Conservation (phyloP, 2,113 vertebrate genomes). For the Podarcis raffonei region DNA sequence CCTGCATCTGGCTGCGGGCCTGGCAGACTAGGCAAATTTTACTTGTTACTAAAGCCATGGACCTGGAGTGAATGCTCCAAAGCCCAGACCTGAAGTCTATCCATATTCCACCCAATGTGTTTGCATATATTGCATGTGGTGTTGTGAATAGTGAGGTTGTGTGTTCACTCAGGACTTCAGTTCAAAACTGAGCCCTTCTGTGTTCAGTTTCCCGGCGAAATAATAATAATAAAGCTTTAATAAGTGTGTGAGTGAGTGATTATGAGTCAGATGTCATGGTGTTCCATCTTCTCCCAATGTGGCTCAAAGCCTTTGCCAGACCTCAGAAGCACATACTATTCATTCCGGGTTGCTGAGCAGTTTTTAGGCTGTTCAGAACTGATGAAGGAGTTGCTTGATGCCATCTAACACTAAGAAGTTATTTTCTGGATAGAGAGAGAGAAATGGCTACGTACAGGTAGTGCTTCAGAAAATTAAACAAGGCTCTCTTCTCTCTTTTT, state of each 20-base stretch:
- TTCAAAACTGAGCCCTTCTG: slow-evolving; percentile 1
- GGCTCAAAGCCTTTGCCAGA: slow-evolving; percentile 3
- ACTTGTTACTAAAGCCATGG: not conserved
- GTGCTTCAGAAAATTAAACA: slow-evolving; percentile 16
- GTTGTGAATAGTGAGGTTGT: not conserved
- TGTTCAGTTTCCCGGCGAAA: not conserved
- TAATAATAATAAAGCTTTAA: not conserved
- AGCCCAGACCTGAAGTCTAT: not conserved
- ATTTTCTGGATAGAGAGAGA: not conserved
- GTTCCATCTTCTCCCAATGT: slow-evolving; percentile 4
- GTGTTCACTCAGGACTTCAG: not conserved
- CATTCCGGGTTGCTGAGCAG: not conserved
- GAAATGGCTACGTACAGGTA: not conserved
- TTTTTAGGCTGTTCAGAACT: slow-evolving; percentile 4
- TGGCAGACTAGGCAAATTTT: not conserved
- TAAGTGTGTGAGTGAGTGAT: not conserved
- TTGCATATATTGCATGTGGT: not conserved
- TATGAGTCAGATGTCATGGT: not conserved
- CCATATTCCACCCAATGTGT: not conserved
- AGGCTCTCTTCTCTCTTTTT: not conserved
- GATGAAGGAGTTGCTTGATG: not conserved
- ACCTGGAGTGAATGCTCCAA: not conserved
- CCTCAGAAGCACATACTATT: not conserved
- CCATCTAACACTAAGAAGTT: not conserved
- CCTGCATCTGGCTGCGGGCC: not conserved